Percentiles rank a stretch among this genome's conserved stretches.
These are phyloP conservation scores for Melanostoma mellinum DNA, from an alignment of 2,888 invertebrate genomes.

Conservation along the genomic window DNA sequence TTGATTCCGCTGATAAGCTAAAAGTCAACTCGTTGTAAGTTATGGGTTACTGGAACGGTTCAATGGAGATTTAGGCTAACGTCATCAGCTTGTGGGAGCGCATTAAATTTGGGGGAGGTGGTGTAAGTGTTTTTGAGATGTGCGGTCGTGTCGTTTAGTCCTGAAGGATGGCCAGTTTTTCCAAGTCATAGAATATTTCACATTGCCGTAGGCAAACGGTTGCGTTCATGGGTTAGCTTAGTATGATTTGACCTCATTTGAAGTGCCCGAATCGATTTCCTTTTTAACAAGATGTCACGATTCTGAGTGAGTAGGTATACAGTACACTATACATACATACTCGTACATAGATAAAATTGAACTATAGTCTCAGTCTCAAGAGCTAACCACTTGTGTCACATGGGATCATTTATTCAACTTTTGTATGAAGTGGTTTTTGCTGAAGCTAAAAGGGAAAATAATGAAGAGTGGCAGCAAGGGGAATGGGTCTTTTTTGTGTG, in stretches of 20 bases:
- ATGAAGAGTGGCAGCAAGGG: neutral
- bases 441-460: neutral
- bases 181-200: neutral
- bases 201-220: neutral
- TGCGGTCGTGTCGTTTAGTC: constrained; percentile 12
- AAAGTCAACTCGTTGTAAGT: constrained; percentile 13
- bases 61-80: constrained; percentile 27
- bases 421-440: neutral
- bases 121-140: neutral
- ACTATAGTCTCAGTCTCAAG: constrained; percentile 18
- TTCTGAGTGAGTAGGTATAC: neutral
- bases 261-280: constrained; percentile 34
- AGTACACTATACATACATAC: too few species aligned
- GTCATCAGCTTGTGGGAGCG: constrained; percentile 8
- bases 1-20: constrained; percentile 47
- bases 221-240: constrained; percentile 1
- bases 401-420: constrained; percentile 28
- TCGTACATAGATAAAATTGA: constrained; percentile 5
- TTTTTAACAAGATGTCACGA: constrained; percentile 23
- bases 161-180: neutral
- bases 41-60: constrained; percentile 16
- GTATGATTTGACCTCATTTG: constrained; percentile 32
- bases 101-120: constrained; percentile 11
- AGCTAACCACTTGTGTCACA: constrained; percentile 34
- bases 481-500: neutral